These are phyloP conservation scores for Dendrocincla fuliginosa DNA, from an alignment of 2,797 vertebrate genomes.

Conservation along the genomic window DNA sequence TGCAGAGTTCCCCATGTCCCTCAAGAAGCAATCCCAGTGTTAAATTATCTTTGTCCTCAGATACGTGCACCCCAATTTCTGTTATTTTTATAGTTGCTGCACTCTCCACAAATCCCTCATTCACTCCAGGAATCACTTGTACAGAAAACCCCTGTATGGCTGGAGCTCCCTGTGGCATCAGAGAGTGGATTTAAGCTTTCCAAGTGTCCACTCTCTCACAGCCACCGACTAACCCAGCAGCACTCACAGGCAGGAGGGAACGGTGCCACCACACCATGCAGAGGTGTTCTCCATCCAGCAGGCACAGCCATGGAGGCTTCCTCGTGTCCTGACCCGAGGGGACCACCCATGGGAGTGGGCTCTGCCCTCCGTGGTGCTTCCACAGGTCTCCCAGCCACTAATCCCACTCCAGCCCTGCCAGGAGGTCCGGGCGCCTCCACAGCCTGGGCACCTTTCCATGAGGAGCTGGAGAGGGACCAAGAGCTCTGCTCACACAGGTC, in stretches of 20 bases:
- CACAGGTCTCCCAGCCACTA: not conserved
- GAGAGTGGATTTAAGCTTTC: not conserved
- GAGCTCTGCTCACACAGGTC: not conserved
- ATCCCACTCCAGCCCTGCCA: not conserved
- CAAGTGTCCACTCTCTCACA: not conserved
- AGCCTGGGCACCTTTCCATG: not conserved
- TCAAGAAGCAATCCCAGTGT: not conserved
- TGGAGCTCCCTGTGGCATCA: not conserved
- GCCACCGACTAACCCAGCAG: not conserved
- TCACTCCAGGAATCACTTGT: not conserved
- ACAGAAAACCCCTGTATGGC: not conserved
- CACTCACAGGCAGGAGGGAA: not conserved
- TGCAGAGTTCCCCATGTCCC: not conserved
- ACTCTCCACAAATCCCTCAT: not conserved
- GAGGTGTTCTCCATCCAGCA: not conserved
- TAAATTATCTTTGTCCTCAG: not conserved
- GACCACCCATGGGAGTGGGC: not conserved
- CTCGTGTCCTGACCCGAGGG: accelerated
- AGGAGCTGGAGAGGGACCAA: not conserved
- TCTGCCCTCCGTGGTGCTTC: not conserved
- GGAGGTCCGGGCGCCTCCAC: not conserved
- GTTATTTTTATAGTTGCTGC: not conserved
- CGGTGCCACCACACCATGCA: accelerated
- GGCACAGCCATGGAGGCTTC: accelerated
- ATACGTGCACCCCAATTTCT: accelerated